These are phyloP conservation scores for Sardina pilchardus DNA, from an alignment of 2,113 vertebrate genomes.

Conservation along the genomic window DNA sequence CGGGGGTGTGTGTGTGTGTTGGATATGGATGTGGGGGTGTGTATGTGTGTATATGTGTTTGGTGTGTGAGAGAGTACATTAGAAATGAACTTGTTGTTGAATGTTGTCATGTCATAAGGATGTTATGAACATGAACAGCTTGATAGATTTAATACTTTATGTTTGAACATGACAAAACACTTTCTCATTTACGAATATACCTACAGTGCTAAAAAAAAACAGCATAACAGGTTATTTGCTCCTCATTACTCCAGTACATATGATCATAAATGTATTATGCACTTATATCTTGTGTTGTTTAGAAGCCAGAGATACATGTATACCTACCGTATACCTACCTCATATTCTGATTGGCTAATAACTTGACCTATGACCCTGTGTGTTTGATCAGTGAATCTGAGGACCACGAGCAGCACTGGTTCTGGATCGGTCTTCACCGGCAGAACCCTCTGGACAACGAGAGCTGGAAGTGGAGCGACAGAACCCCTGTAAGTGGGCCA, in stretches of 20 bases:
- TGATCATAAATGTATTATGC: not conserved
- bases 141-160: too few relatives aligned
- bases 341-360: conserved; percentile 24
- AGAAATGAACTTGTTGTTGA: too few relatives aligned
- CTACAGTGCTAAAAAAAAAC: too few relatives aligned
- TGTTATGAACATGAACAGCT: too few relatives aligned
- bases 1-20: conserved; percentile 5
- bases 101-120: too few relatives aligned
- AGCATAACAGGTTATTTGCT: too few relatives aligned
- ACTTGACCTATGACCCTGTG: not conserved
- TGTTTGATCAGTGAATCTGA: conserved; percentile 75
- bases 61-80: too few relatives aligned
- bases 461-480: conserved; percentile 95
- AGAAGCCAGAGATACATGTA: not conserved
- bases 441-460: conserved; percentile 79
- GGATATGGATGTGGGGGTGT: not conserved
- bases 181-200: too few relatives aligned
- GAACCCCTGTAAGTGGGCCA: conserved; percentile 82
- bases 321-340: too few relatives aligned
- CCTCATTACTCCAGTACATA: not conserved
- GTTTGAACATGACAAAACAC: too few relatives aligned
- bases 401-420: conserved; percentile 92
- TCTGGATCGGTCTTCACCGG: conserved; percentile 95
- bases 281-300: not conserved
- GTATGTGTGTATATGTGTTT: not conserved